Evolutionary conservation across 2,797 vertebrate species (phyloP), one percentile per base, ranked within the genome.

Genomic region (Urocyon cinereoargenteus): DNA sequence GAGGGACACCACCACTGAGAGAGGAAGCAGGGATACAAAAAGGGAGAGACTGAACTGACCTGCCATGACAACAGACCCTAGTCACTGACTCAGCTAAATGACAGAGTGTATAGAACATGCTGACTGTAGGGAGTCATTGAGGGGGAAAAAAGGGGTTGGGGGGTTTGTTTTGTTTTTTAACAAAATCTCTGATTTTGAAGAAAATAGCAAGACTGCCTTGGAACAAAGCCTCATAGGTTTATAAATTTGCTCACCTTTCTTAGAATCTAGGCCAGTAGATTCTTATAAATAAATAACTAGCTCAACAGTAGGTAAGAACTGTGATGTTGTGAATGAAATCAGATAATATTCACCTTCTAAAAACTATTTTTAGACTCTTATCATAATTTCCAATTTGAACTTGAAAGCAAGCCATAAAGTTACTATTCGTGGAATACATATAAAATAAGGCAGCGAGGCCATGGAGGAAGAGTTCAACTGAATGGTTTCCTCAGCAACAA

Each of bases 301-400:
- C 9, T 85, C 28, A 81, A 45, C 18, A n/a, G n/a, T 86, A 10
- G 26, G 21, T 73, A 82, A 68, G 55, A 34, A 61, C 10, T 59
- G 1, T 78, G 82, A 87, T 92, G 49, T 19, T 72, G 5, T 53
- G 79, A 86, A 34, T 93, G 21, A 75, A 95, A 93, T 92, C 49
- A 85, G 31, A 77, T 88, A 73, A 88, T 57, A 36, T 31, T 92
- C 6, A 70, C 51, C 88, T 85, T 70, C 13, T 86, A 28, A 87
- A 94, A 86, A 75, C 13, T 49, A 77, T 88, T 92, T 83, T 62
- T 81, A 93, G 68, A 28, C 45, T 16, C 49, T 34, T 86, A 72
- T 34, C 15, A n/a, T 92, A 94, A 78, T 89, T 72, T 15, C 24
- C 45, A 78, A n/a, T 64, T 94, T 92, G 91, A 83, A 95, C 51